Evolutionary conservation across 2,113 vertebrate species (phyloP), one percentile per base, ranked within the genome.

Genomic region (Octodon degus): DNA sequence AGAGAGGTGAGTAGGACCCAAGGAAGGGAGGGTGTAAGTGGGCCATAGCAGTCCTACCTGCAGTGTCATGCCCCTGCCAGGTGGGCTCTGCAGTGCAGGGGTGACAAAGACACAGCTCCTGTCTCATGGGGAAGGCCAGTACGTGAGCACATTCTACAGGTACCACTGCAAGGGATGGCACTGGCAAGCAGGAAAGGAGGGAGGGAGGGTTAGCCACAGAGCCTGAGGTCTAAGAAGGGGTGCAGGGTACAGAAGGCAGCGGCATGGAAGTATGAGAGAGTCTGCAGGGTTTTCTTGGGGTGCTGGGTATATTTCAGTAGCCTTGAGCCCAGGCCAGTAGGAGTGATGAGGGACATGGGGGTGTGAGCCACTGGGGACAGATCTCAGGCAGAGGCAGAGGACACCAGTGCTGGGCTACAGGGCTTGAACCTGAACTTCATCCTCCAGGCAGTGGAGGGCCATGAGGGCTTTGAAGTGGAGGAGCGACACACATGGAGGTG

Each of bases 131-230:
- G n/a, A 79, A 76, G n/a, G 53, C 10, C 32, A 27, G 8, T 9
- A 0, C 3, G 8, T 34, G 60, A 85, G 43, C 34, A 19, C 22
- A 2, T 1, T 1, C 65, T 50, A 0, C 17, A 2, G 5, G 4
- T 30, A 1, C n/a, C 47, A 5, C 19, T 84, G n/a, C 5, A 55
- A 43, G 30, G 80, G 74, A 53, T 20, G 32, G n/a, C 1, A 4
- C 25, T 5, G 8, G 1, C 37, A 74, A 43, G 40, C 22, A 16
- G 24, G 10, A 58, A 50, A 5, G 55, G 19, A 14, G 6, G 19
- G 53, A 55, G 19, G 6, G 30, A 47, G 53, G 9, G 1, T 32
- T 58, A 43, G 25, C 68, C 77, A 0, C 16, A 0, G 4, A 53
- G 22, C 20, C 1, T 30, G 7, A 47, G 13, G 7, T 55, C 79